These are phyloP conservation scores for Sorex maritimensis DNA, from an alignment of 2,797 vertebrate species.

Conservation along the genomic window DNA sequence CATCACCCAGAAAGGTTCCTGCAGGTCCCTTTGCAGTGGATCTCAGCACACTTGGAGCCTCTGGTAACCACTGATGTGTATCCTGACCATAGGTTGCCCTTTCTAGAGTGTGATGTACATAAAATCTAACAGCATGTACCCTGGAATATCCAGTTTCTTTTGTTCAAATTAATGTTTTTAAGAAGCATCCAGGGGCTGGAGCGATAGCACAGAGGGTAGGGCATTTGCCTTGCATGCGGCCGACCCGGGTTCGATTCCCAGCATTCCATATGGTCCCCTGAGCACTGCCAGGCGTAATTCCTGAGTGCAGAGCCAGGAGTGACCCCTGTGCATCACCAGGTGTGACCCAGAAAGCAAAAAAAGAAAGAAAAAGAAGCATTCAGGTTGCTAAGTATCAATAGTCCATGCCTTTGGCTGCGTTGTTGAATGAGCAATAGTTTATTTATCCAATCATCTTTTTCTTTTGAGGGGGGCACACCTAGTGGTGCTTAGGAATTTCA, in stretches of 20 bases:
- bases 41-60: not conserved
- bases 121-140: not conserved
- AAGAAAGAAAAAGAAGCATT: not conserved
- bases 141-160: constrained; percentile 15
- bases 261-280: too few species aligned
- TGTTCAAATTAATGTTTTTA: not conserved
- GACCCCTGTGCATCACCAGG: too few species aligned
- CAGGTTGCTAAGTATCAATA: not conserved
- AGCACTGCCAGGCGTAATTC: too few species aligned
- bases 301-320: too few species aligned
- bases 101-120: not conserved
- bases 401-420: not conserved
- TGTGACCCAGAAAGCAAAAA: too few species aligned
- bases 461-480: too few species aligned
- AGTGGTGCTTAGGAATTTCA: too few species aligned
- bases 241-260: too few species aligned
- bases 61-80: not conserved
- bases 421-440: not conserved
- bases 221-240: too few species aligned
- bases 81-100: not conserved
- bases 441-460: not conserved
- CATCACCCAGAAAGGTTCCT: not conserved
- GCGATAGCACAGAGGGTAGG: too few species aligned
- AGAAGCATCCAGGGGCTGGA: not conserved
- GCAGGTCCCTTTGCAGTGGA: not conserved